Evolutionary conservation across 2,113 vertebrate species (phyloP).

Genomic region (Lampris megalopsis): DNA sequence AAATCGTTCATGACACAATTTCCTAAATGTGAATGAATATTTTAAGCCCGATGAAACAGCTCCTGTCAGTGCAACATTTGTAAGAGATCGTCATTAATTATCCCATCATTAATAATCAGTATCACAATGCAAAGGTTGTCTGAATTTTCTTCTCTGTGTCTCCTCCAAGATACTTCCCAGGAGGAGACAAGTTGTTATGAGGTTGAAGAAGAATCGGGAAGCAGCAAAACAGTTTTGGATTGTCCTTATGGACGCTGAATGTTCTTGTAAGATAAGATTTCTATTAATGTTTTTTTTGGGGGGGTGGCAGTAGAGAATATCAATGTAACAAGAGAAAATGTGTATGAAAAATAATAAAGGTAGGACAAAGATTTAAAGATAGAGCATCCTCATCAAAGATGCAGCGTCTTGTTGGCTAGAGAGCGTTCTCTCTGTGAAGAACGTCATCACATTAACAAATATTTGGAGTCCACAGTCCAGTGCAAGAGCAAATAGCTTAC

Average conservation of each 20-base stretch:
- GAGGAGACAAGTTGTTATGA: conserved; percentile 25
- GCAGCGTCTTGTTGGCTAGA: too few species aligned
- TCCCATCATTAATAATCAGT: neutral
- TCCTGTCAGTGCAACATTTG: neutral
- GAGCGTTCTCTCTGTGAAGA: too few species aligned
- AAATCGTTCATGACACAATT: neutral
- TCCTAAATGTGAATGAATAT: neutral
- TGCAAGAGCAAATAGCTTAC: neutral
- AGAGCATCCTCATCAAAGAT: too few species aligned
- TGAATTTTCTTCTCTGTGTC: neutral
- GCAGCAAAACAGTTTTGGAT: conserved; percentile 29
- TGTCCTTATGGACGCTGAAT: conserved; percentile 54
- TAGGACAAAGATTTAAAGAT: too few species aligned
- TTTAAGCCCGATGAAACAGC: neutral
- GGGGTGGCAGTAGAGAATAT: too few species aligned
- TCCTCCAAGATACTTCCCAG: conserved; percentile 18
- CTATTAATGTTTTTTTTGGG: too few species aligned
- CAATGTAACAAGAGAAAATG: too few species aligned
- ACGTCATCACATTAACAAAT: neutral
- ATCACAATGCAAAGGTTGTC: neutral
- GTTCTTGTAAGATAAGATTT: conserved; percentile 63
- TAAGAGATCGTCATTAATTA: neutral
- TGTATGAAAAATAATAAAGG: too few species aligned
- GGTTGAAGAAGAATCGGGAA: conserved; percentile 33
- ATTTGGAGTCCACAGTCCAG: neutral